A percentile compares a stretch with the other conserved stretches of the same genome.
Evolutionary conservation across 53 echinoderm and acorn worm genomes (phyloP).

Genomic region (Temnopleurus reevesii): DNA sequence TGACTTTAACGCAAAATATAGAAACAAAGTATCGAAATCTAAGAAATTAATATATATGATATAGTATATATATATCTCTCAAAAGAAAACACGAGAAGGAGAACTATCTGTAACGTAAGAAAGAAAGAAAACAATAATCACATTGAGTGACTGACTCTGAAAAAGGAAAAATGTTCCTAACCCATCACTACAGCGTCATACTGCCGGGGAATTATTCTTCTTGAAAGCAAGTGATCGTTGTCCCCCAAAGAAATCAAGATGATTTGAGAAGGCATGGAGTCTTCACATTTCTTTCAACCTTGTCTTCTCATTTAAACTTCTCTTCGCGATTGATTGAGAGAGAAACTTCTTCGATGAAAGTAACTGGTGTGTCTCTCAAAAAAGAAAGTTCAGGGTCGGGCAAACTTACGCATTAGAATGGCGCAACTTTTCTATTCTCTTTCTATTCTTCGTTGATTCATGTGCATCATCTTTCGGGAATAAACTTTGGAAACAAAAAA

Average conservation of each 20-base stretch:
- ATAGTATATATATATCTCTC: too few species aligned
- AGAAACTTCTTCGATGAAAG: neutral
- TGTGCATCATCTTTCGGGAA: too few species aligned
- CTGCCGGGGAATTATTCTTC: neutral
- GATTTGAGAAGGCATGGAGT: neutral
- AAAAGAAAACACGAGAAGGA: neutral
- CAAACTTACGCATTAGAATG: too few species aligned
- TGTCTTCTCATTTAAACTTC: neutral
- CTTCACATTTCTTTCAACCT: neutral
- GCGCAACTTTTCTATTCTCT: too few species aligned
- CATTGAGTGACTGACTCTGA: too few species aligned
- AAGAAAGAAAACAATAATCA: neutral
- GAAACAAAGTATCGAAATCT: too few species aligned
- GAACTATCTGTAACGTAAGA: neutral
- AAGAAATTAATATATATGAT: neutral
- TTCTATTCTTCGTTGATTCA: too few species aligned
- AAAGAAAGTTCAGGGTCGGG: too few species aligned
- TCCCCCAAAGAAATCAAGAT: conserved; percentile 42
- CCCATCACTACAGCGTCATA: neutral
- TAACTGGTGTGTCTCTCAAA: too few species aligned
- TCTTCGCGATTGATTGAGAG: neutral
- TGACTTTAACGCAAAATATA: too few species aligned
- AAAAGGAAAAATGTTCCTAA: neutral
- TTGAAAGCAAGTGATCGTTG: neutral
- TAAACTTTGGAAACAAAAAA: too few species aligned